Evolutionary conservation across 2,113 vertebrate genomes (phyloP).

Genomic region (Rhinoderma darwinii): DNA sequence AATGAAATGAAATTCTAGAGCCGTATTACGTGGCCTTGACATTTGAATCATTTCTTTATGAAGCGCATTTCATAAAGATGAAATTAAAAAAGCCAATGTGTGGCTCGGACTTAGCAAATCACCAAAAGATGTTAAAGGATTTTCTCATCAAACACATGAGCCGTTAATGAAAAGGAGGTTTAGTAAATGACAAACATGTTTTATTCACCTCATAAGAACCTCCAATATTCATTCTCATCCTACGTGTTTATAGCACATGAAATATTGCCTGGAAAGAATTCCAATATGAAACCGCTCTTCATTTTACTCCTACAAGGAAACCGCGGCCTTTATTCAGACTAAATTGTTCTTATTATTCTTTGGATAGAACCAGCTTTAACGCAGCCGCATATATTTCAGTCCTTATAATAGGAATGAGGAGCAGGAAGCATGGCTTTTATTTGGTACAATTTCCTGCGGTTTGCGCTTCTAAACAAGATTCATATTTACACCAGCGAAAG

Average conservation of each 20-base stretch:
- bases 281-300: conserved; percentile 47
- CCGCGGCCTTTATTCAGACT: conserved; percentile 65
- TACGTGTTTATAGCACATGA: conserved; percentile 38
- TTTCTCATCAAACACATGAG: conserved; percentile 21
- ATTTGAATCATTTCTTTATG: not conserved
- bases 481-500: conserved; percentile 70
- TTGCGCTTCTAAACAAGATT: conserved; percentile 73
- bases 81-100: conserved; percentile 12
- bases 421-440: conserved; percentile 80
- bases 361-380: conserved; percentile 72
- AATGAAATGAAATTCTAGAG: not conserved
- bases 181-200: conserved; percentile 42
- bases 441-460: conserved; percentile 81
- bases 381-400: conserved; percentile 73
- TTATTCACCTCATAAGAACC: conserved; percentile 43
- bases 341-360: conserved; percentile 68
- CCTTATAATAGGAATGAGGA: conserved; percentile 68
- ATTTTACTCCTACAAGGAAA: conserved; percentile 47
- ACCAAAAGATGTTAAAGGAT: conserved; percentile 23
- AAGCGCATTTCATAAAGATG: not conserved
- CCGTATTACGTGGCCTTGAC: not conserved
- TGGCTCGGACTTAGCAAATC: conserved; percentile 27
- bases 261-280: conserved; percentile 45
- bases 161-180: conserved; percentile 23
- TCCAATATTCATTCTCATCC: conserved; percentile 24